Evolutionary conservation across 1,140 invertebrate species (phyloP).

Genomic region (Aphis gossypii): DNA sequence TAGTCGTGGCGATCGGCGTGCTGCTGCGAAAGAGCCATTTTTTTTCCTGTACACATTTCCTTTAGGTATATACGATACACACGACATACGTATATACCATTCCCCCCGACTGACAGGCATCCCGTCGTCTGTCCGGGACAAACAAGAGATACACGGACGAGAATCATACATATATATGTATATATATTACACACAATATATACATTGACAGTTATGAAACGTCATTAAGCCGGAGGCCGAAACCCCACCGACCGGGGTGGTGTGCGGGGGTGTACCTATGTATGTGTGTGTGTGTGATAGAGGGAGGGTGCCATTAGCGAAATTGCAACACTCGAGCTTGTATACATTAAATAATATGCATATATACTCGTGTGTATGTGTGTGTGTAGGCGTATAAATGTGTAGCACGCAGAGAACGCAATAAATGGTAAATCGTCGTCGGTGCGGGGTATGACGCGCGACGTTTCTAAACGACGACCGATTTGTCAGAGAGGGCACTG

Average conservation of each 20-base stretch:
- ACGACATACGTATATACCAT: not conserved
- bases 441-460: not conserved
- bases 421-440: constrained; percentile 39
- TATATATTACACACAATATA: not conserved
- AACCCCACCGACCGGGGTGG: not conserved
- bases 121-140: not conserved
- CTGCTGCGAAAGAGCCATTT: not conserved
- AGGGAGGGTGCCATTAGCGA: constrained; percentile 36
- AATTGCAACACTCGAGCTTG: constrained; percentile 46
- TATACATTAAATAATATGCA: not conserved
- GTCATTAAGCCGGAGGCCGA: constrained; percentile 47
- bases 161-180: not conserved
- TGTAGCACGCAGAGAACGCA: not conserved
- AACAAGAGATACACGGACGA: constrained; percentile 31
- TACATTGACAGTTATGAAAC: constrained; percentile 52
- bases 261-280: not conserved
- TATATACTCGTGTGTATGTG: not conserved
- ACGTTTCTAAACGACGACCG: constrained; percentile 41
- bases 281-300: not conserved
- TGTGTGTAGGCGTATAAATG: not conserved
- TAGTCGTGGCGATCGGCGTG: not conserved
- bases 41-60: not conserved
- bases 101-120: not conserved
- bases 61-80: not conserved
- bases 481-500: constrained; percentile 30